These are phyloP conservation scores for Liolophura sinensis DNA, from an alignment of 1,140 invertebrate species.

Conservation along the genomic window DNA sequence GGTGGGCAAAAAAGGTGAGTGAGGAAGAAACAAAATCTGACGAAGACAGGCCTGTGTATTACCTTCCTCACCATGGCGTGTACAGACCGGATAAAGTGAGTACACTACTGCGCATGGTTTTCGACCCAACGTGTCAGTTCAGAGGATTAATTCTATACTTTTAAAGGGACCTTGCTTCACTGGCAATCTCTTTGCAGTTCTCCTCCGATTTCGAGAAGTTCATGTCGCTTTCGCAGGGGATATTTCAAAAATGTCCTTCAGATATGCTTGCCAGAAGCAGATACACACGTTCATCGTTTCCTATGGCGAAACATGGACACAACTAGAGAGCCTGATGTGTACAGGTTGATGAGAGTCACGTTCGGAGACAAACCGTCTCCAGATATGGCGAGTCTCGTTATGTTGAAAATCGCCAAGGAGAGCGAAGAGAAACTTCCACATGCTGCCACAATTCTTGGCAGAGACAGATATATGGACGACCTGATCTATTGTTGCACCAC, in stretches of 20 bases:
- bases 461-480: conserved; percentile 10
- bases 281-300: conserved; percentile 8
- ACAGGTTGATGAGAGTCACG: conserved; percentile 4
- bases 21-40: too few species aligned
- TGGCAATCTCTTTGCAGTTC: conserved; percentile 4
- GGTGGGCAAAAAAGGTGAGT: too few species aligned
- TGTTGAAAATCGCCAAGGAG: conserved; percentile 5
- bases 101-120: conserved; percentile 2
- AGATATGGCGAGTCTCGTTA: conserved; percentile 8
- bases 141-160: conserved; percentile 3
- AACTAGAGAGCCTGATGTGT: conserved; percentile 1
- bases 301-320: conserved; percentile 7
- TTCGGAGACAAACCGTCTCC: conserved; percentile 10
- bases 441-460: conserved; percentile 1
- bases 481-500: not conserved
- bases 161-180: not conserved
- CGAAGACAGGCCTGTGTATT: too few species aligned
- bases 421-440: not conserved
- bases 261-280: not conserved
- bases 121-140: not conserved
- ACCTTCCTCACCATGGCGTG: too few species aligned
- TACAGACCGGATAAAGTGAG: too few species aligned
- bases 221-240: conserved; percentile 4
- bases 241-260: conserved; percentile 7
- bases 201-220: conserved; percentile 4